These are phyloP conservation scores for Shargacucullia verbasci DNA, from an alignment of 2,888 invertebrate genomes.

Conservation along the genomic window DNA sequence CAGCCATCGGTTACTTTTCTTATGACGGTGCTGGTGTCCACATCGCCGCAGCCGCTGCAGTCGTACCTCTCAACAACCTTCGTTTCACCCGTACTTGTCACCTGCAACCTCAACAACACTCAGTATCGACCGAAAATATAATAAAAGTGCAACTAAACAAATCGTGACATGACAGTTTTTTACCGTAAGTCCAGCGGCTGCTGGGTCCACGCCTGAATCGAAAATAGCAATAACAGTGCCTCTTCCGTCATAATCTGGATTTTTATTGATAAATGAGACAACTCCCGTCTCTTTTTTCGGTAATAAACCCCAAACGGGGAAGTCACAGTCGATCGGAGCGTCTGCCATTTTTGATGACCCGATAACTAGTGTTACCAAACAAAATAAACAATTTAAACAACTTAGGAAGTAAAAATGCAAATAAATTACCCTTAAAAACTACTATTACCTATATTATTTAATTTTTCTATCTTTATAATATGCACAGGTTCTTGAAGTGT, in stretches of 20 bases:
- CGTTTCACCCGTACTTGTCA: constrained; percentile 95
- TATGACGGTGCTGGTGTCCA: constrained; percentile 93
- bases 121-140: constrained; percentile 55
- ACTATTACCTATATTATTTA: too few relatives aligned
- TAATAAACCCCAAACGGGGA: constrained; percentile 95
- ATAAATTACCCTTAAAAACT: neutral
- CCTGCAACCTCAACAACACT: constrained; percentile 85
- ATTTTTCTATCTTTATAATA: too few relatives aligned
- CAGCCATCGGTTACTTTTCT: constrained; percentile 90
- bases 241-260: constrained; percentile 97
- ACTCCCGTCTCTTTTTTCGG: constrained; percentile 99
- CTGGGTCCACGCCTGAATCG: constrained; percentile 99
- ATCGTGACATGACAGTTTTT: constrained; percentile 85
- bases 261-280: constrained; percentile 94
- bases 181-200: constrained; percentile 97
- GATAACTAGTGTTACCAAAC: constrained; percentile 68
- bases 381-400: constrained; percentile 19
- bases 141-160: constrained; percentile 71
- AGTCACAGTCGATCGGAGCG: constrained; percentile 90
- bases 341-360: constrained; percentile 88
- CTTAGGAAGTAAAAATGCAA: neutral
- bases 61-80: constrained; percentile 98
- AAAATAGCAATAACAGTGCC: constrained; percentile 97
- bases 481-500: too few relatives aligned
- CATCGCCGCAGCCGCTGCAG: constrained; percentile 99